Conservation (phyloP, 2,888 invertebrate species). For the Acrobasis consociella region DNA sequence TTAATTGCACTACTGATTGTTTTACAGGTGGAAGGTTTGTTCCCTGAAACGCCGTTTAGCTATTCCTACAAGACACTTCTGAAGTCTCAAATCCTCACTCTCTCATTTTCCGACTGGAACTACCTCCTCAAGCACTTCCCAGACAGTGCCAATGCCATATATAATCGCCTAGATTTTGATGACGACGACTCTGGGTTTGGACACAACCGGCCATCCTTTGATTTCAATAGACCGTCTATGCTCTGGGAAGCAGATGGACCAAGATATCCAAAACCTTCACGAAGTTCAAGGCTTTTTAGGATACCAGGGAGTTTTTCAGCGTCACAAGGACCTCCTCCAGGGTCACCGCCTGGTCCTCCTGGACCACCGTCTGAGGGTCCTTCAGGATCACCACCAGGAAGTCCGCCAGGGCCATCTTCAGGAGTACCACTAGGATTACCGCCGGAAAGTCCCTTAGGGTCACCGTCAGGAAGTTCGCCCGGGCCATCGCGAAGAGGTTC, state of each 20-base stretch:
- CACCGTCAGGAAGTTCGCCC: background rate
- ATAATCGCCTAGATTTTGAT: constrained; percentile 9
- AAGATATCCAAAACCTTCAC: background rate
- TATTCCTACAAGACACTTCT: constrained; percentile 55
- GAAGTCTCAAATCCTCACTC: constrained; percentile 60
- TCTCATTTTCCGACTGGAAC: constrained; percentile 59
- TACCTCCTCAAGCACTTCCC: constrained; percentile 62
- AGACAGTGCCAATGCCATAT: constrained; percentile 46
- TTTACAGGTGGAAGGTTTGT: constrained; percentile 58
- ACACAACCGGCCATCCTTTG: background rate
- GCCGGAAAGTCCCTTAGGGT: background rate
- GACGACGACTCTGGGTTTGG: background rate
- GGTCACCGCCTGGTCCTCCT: background rate
- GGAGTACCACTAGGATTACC: background rate
- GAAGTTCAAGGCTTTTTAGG: too few species aligned
- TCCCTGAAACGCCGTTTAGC: constrained; percentile 48
- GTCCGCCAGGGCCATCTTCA: background rate
- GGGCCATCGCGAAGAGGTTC: background rate
- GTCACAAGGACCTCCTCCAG: background rate
- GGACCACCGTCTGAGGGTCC: background rate
- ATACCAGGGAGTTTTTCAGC: background rate
- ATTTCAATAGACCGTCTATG: background rate
- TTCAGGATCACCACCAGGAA: background rate
- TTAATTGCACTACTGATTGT: background rate
- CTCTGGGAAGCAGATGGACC: background rate